Conservation (phyloP, 1,140 invertebrate species). For the Parasteatoda tepidariorum region DNA sequence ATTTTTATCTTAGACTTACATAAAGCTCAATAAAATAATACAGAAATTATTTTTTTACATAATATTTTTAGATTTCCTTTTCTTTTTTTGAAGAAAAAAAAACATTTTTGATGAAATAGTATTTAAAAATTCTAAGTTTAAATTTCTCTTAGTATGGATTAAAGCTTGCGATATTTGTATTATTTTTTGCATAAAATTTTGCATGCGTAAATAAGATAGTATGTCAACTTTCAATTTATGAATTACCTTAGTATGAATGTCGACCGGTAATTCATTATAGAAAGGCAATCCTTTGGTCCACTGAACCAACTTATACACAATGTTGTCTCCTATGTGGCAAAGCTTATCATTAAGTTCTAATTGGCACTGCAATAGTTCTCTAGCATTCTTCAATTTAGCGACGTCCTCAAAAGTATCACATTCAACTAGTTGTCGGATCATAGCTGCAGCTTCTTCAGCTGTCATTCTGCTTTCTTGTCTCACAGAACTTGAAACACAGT, state of each 20-base stretch:
- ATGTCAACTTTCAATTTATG: too few species aligned
- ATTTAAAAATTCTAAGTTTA: too few species aligned
- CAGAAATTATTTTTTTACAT: too few species aligned
- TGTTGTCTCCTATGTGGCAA: slow-evolving; percentile 67
- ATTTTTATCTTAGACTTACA: too few species aligned
- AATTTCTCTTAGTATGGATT: too few species aligned
- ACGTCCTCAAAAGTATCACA: slow-evolving; percentile 97
- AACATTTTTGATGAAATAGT: too few species aligned
- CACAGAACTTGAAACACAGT: slow-evolving; percentile 70
- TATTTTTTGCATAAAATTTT: too few species aligned
- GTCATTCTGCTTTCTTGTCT: slow-evolving; percentile 76
- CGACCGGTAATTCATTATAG: slow-evolving; percentile 93
- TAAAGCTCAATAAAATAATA: too few species aligned
- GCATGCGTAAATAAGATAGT: too few species aligned
- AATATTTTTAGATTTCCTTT: too few species aligned
- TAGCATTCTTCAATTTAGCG: slow-evolving; percentile 77
- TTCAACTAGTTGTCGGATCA: slow-evolving; percentile 76
- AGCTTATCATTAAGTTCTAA: slow-evolving; percentile 52
- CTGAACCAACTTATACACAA: slow-evolving; percentile 96
- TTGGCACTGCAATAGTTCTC: slow-evolving; percentile 48
- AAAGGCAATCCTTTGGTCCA: slow-evolving; percentile 98
- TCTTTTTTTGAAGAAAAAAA: too few species aligned
- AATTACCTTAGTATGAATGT: slow-evolving; percentile 73
- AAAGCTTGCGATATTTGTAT: too few species aligned
- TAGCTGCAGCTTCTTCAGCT: slow-evolving; percentile 36